Base-by-base conservation (phyloP, 1,140 invertebrate genomes). In the Plectus sambesii region DNA sequence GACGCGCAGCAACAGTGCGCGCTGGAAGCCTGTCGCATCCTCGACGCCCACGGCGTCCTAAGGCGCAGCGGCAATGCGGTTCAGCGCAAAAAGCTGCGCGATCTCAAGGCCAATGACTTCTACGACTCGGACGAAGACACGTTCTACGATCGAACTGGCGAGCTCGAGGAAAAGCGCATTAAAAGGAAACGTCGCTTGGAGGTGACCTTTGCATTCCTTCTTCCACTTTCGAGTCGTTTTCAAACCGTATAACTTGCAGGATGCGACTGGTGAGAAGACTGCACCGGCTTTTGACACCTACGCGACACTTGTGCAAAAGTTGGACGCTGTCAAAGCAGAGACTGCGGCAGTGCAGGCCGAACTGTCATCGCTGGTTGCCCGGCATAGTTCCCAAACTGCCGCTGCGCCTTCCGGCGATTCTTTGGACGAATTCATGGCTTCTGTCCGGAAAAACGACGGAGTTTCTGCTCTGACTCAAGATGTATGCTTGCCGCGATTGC, bases 41-140 rank as follows among this genome's bases (percentile, higher is more conserved):
- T 97, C 1, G 89, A 97, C 68, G 76, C 82, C 44, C 75, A 82
- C 51, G 85, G 84, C 2, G 70, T 86, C 17, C 72, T 89, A 2
- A 70, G 84, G 36, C 39, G 47, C 9, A 44, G 8, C 43, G 19
- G 15, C 6, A 5, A 5, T 12, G 5, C 24, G 12, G 41, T 30
- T 17, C 19, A 43, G 5, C 24, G 38, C 47, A 60, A 80, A 5
- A 84, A 84, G 66, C 64, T 71, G n/a, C 77, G 78, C 52, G 81
- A 84, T 61, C 83, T 82, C 82, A 81, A 82, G 65, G 84, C 86
- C 29, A 81, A 88, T 66, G 87, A 93, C 73, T 93, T 77, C 69
- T 92, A 92, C 69, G 86, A 92, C 63, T 89, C 85, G n/a, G 92
- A 97, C 69, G 92, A 97, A 52, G 93, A 97, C 70, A 84, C 83